Evolutionary conservation across 2,888 invertebrate species (phyloP).

Genomic region (Sussaba pulchella): DNA sequence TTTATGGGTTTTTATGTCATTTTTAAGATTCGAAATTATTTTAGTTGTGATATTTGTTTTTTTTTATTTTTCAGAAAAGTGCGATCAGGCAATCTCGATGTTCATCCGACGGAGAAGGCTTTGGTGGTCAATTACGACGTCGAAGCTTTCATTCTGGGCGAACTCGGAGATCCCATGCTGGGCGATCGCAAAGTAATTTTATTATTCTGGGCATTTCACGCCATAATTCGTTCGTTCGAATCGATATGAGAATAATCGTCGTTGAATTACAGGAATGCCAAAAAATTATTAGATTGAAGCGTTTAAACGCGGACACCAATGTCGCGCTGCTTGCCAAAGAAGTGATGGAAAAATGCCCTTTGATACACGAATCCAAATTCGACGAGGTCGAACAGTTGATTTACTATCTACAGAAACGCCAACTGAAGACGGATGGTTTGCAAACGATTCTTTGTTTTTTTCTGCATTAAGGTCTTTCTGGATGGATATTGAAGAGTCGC

Average conservation of each 20-base stretch:
- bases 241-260: not conserved
- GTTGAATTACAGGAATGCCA: constrained; percentile 87
- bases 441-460: not conserved
- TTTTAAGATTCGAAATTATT: constrained; percentile 5
- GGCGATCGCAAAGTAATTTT: constrained; percentile 91
- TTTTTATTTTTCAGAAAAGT: constrained; percentile 86
- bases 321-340: constrained; percentile 92
- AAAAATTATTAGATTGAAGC: constrained; percentile 93
- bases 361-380: constrained; percentile 92
- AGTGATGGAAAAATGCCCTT: constrained; percentile 93
- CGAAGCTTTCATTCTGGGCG: constrained; percentile 93
- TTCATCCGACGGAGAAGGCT: constrained; percentile 95
- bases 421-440: constrained; percentile 80
- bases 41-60: not conserved
- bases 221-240: constrained; percentile 5
- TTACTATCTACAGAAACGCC: constrained; percentile 93
- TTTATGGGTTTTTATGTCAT: constrained; percentile 21
- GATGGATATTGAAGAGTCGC: too few relatives aligned
- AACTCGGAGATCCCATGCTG: constrained; percentile 91
- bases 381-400: constrained; percentile 95
- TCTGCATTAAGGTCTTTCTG: not conserved
- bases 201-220: too few relatives aligned
- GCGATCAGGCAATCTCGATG: constrained; percentile 92
- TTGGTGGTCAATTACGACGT: constrained; percentile 94
- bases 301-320: constrained; percentile 92